Percentiles rank a stretch among this genome's conserved stretches.
Conservation (phyloP, 2,797 vertebrate genomes). For the Austrolebias charrua region DNA sequence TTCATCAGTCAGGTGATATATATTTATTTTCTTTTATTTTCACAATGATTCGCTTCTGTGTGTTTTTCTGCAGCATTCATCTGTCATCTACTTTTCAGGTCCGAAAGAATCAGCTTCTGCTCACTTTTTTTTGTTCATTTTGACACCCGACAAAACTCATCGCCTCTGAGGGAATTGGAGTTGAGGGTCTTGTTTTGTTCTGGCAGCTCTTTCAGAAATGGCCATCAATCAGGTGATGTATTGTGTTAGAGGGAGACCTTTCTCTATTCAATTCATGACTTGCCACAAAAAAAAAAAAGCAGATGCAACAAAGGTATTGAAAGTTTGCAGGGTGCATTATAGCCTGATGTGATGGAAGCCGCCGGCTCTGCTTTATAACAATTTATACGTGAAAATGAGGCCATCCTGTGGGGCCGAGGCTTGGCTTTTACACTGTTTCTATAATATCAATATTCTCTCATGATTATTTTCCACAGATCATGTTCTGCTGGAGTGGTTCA, state of each 20-base stretch:
- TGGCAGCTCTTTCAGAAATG: conserved; percentile 78
- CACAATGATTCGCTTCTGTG: conserved; percentile 28
- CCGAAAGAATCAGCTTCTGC: conserved; percentile 73
- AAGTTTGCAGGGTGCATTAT: conserved; percentile 74
- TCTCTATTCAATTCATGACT: conserved; percentile 78
- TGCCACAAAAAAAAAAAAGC: conserved; percentile 61
- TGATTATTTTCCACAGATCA: conserved; percentile 41
- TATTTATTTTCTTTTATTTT: conserved; percentile 37
- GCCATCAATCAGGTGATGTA: conserved; percentile 81
- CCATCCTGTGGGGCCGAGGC: conserved; percentile 35
- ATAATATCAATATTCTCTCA: conserved; percentile 39
- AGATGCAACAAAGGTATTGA: conserved; percentile 78
- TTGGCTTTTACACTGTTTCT: conserved; percentile 32
- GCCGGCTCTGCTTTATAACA: conserved; percentile 52
- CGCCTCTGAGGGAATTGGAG: conserved; percentile 82
- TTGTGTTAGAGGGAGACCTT: conserved; percentile 77
- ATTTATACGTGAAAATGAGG: conserved; percentile 52
- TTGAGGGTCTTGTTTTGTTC: conserved; percentile 81
- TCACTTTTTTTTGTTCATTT: conserved; percentile 72
- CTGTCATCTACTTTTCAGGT: conserved; percentile 70
- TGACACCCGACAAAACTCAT: conserved; percentile 84
- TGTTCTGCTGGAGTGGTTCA: conserved; percentile 33
- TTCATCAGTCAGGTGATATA: conserved; percentile 55
- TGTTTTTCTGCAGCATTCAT: conserved; percentile 47
- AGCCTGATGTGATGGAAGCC: conserved; percentile 49